Conservation (phyloP, 2,113 vertebrate species). For the Mirounga angustirostris region DNA sequence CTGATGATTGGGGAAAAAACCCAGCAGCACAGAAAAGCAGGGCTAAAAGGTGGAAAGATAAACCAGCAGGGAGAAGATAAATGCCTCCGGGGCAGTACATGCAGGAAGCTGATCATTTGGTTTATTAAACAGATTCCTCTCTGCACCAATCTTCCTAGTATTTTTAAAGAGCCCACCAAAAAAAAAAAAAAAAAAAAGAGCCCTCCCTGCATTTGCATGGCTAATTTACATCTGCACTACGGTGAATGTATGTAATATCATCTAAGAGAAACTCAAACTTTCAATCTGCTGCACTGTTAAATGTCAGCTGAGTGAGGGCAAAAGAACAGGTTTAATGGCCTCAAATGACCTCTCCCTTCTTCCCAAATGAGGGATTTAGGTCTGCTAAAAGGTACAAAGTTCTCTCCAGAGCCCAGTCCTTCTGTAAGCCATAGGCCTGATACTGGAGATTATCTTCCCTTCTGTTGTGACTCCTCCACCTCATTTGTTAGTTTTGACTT, state of each 20-base stretch:
- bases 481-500: neutral
- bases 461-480: neutral
- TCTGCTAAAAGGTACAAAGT: slow-evolving; percentile 13
- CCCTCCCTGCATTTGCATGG: neutral
- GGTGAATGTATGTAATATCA: neutral
- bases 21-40: neutral
- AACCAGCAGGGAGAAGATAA: neutral
- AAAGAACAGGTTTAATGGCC: neutral
- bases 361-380: neutral
- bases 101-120: neutral
- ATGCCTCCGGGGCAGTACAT: neutral
- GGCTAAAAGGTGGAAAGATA: neutral
- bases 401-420: neutral
- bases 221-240: neutral
- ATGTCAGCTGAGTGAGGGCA: neutral
- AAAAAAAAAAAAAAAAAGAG: neutral
- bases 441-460: neutral
- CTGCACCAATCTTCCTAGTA: neutral
- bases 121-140: neutral
- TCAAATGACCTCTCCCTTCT: neutral
- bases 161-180: neutral
- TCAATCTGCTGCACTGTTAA: neutral
- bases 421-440: neutral
- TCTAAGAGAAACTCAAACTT: neutral
- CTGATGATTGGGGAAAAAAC: neutral